A percentile compares a stretch with the other conserved stretches of the same genome.
Evolutionary conservation across 2,888 invertebrate genomes (phyloP).

Genomic region (Iselma pallidipennis): DNA sequence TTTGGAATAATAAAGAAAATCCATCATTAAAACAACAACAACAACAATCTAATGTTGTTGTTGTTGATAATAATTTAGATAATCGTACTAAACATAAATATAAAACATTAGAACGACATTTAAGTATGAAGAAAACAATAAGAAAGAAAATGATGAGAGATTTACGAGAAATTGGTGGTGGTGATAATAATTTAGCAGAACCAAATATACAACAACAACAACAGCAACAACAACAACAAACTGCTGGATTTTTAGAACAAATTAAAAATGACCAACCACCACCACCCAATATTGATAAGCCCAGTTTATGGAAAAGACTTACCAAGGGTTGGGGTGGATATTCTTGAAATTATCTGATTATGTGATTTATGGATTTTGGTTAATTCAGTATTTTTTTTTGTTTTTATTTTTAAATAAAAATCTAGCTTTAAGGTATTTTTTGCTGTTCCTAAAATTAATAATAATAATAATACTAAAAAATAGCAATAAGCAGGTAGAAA

Average conservation of each 20-base stretch:
- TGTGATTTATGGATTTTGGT: background rate
- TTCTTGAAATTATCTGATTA: background rate
- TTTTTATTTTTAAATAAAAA: background rate
- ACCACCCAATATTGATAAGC: conserved; percentile 55
- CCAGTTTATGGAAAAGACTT: conserved; percentile 55
- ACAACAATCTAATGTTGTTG: conserved; percentile 52
- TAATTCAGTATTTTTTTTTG: background rate
- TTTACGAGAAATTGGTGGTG: conserved; percentile 66
- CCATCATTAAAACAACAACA: conserved; percentile 24
- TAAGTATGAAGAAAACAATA: conserved; percentile 87
- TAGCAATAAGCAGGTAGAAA: background rate
- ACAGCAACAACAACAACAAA: conserved; percentile 42
- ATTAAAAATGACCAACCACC: conserved; percentile 55
- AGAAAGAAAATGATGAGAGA: conserved; percentile 85
- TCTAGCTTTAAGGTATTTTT: background rate
- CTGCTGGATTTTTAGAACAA: conserved; percentile 54
- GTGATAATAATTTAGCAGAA: conserved; percentile 36
- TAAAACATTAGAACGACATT: conserved; percentile 76
- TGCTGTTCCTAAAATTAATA: background rate
- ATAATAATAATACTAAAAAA: background rate
- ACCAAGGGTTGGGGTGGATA: conserved; percentile 53
- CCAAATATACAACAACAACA: background rate
- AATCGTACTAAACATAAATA: conserved; percentile 70
- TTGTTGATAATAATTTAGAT: conserved; percentile 58
- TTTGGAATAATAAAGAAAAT: conserved; percentile 55